Conservation (phyloP, 2,113 vertebrate genomes). For the Odontophorus gujanensis region DNA sequence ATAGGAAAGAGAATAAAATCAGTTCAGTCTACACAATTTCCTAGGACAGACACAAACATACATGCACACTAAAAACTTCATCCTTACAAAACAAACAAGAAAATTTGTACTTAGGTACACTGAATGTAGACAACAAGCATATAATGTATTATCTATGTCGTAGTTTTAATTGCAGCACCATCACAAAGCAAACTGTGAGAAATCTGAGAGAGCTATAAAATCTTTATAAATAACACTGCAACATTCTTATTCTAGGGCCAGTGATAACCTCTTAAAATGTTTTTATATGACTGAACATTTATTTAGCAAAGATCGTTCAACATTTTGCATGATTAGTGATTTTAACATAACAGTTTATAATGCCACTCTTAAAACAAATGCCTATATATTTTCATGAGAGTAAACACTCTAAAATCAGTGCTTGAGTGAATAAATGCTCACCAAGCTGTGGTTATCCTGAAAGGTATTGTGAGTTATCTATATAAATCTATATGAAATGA, state of each 20-base stretch:
- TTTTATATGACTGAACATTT: slow-evolving; percentile 19
- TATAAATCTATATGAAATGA: neutral
- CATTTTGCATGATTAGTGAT: neutral
- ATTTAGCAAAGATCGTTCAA: slow-evolving; percentile 30
- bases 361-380: slow-evolving; percentile 13
- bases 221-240: too few relatives aligned
- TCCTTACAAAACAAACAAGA: neutral
- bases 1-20: neutral
- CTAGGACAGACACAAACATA: neutral
- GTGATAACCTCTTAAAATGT: neutral
- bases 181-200: neutral
- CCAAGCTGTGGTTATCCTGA: neutral
- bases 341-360: slow-evolving; percentile 38
- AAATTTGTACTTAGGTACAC: neutral
- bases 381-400: slow-evolving; percentile 22
- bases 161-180: neutral
- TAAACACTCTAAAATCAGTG: neutral
- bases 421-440: neutral
- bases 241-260: neutral
- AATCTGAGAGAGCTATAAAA: neutral
- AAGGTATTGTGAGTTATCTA: slow-evolving; percentile 11
- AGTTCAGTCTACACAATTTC: neutral
- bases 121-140: neutral
- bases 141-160: neutral
- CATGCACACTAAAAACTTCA: rapidly evolving